Base-by-base conservation (phyloP, 2,797 vertebrate genomes). In the Selene dorsalis region DNA sequence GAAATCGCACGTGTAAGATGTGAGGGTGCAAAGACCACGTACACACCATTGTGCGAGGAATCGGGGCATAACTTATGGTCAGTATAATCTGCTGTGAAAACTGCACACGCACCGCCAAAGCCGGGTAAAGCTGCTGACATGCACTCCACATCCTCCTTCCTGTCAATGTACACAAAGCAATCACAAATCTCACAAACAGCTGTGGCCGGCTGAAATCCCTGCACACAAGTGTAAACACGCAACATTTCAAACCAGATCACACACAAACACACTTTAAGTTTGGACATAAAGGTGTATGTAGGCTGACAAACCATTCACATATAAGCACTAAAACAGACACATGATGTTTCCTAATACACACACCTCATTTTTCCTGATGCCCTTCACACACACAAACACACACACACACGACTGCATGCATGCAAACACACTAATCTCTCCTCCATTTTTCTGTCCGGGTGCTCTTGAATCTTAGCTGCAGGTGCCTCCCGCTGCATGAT, bases 11-110 rank as follows among this genome's bases (percentile, higher is more conserved):
- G 69, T 41, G 65, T 60, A 52, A 52, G 76, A n/a, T 62, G 32
- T 52, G 50, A 39, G 32, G 3, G 17, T 59, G 61, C 38, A 66
- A 66, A 57, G 41, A 68, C 61, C 57, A 68, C 17, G 81, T 62
- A 48, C 62, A 79, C 50, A 8, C 47, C 28, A 3, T 67, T 65
- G 38, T 63, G 53, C 1, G 59, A 70, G 53, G 48, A 77, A 56
- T 60, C 22, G 59, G 64, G 69, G 41, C 61, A 59, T 45, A 66
- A 58, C 47, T 11, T 47, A 65, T 35, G 38, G 64, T 52, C 65
- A 16, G 5, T 43, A 57, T 82, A 73, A 87, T 82, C 79, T 79
- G 66, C 57, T 73, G 53, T 43, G 60, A 82, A 85, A 84, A 80
- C 64, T 53, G 50, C 76, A 77, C 52, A 79, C 26, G 9, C 35